Conservation (phyloP, 2,888 invertebrate species). For the Cryptus viduatorius region DNA sequence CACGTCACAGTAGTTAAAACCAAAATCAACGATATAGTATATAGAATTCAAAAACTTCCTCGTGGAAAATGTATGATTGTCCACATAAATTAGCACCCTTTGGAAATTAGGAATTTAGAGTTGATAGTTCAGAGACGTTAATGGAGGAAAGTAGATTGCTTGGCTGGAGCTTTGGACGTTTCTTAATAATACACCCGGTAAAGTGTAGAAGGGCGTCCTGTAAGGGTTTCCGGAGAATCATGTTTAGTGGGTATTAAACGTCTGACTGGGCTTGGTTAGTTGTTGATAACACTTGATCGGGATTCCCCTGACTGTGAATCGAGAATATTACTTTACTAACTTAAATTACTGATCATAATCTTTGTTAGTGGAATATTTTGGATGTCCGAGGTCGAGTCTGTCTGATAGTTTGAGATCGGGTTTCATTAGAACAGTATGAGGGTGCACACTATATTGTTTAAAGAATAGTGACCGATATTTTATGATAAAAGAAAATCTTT, state of each 20-base stretch:
- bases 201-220: constrained; percentile 19
- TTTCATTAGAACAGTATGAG: not conserved
- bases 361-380: not conserved
- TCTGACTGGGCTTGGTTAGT: not conserved
- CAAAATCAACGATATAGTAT: constrained; percentile 48
- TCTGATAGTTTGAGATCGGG: not conserved
- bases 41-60: constrained; percentile 44
- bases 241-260: not conserved
- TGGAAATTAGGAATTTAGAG: constrained; percentile 15
- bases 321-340: not conserved
- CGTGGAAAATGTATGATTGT: constrained; percentile 38
- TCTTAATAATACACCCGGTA: not conserved
- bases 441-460: constrained; percentile 11
- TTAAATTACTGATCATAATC: constrained; percentile 23
- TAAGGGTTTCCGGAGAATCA: constrained; percentile 21
- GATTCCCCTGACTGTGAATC: not conserved
- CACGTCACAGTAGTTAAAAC: too few species aligned
- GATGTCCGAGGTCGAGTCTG: not conserved
- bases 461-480: constrained; percentile 7
- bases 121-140: constrained; percentile 21
- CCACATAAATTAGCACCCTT: constrained; percentile 25
- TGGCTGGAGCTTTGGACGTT: constrained; percentile 37
- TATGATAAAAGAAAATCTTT: constrained; percentile 6
- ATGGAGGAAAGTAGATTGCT: constrained; percentile 44
- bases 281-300: not conserved